Conservation (phyloP, 2,797 vertebrate species). For the Lithobates pipiens region DNA sequence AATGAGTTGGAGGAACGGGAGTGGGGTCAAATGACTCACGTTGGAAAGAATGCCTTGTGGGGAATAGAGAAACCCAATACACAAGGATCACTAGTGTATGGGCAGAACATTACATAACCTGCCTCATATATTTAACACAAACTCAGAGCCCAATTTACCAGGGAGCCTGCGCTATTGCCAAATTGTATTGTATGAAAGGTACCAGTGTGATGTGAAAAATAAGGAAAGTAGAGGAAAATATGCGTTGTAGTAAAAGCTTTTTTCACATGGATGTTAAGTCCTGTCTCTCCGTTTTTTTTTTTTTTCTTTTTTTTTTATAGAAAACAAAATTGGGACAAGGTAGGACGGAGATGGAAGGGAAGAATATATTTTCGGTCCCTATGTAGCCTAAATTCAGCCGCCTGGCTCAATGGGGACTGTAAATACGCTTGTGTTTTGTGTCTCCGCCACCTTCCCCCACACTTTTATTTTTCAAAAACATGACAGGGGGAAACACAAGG, state of each 20-base stretch:
- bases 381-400: neutral
- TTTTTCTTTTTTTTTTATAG: too few relatives aligned
- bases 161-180: neutral
- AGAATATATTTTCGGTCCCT: neutral
- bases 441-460: neutral
- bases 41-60: conserved; percentile 4
- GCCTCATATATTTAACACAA: neutral
- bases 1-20: conserved; percentile 3
- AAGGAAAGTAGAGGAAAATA: neutral
- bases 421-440: neutral
- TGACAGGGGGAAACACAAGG: too few relatives aligned
- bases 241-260: neutral
- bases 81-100: neutral
- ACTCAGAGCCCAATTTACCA: neutral
- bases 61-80: conserved; percentile 2
- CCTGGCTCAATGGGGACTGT: neutral
- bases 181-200: neutral
- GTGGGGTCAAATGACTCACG: conserved; percentile 1
- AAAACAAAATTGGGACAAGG: neutral
- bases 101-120: neutral
- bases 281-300: neutral
- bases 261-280: neutral
- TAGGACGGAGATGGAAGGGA: neutral
- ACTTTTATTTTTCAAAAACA: too few relatives aligned
- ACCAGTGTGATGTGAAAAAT: too few relatives aligned